Base-by-base conservation (phyloP, 2,797 vertebrate genomes). In the Darevskia nairensis region DNA sequence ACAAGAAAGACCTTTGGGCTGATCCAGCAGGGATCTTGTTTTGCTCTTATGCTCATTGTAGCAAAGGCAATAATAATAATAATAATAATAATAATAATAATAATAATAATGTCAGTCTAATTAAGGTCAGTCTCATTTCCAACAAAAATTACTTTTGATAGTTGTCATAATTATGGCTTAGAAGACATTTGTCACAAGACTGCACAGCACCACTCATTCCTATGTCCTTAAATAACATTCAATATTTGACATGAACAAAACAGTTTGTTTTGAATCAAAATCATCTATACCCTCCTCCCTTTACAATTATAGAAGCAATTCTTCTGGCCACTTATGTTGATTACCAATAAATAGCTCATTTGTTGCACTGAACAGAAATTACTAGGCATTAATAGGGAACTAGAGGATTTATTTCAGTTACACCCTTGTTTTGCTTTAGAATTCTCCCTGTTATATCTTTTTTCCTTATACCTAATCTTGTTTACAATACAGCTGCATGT, bases 311-410 rank as follows among this genome's bases (percentile, higher is more conserved):
- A 88, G 50, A 84, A 72, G 29, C 55, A 72, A 69, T 79, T 66
- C 46, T 88, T 84, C 50, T 88, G 46, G 76, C 17, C 76, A 59
- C 74, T 77, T 88, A 77, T 32, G 35, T 32, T 80, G 74, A 72
- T 84, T 39, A 44, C 64, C 76, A 88, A 72, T 50, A 79, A 88
- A 84, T 84, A 44, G 35, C 50, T 79, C 66, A 78, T 78, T 84
- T 84, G 19, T 71, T 79, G 81, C 50, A 84, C 13, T 29, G 27
- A 68, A 79, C 74, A 79, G 35, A 86, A 86, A 72, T 80, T 86
- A 55, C n/a, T 41, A 75, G 32, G 5, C 44, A 72, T 59, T 44
- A 55, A 80, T n/a, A 55, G 66, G 8, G 25, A 59, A 80, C 64
- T 2, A 8, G 8, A n/a, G 46, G 41, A 82, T 86, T 76, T 32